These are phyloP conservation scores for Orthosia gracilis DNA, from an alignment of 2,888 invertebrate genomes.

Conservation along the genomic window DNA sequence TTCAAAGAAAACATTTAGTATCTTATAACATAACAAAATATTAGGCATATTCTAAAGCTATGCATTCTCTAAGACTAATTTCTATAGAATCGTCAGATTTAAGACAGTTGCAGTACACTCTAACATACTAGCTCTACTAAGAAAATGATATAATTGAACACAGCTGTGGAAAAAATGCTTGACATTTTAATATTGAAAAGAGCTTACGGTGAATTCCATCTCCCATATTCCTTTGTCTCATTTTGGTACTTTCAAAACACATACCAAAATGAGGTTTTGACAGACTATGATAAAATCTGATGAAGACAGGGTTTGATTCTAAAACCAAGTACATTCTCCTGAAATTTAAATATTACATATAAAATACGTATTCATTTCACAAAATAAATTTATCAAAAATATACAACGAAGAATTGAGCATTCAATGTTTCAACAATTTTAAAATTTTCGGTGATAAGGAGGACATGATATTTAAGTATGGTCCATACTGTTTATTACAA, in stretches of 20 bases:
- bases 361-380: conserved; percentile 56
- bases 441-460: conserved; percentile 27
- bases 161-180: conserved; percentile 55
- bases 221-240: conserved; percentile 9
- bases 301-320: conserved; percentile 23
- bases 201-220: conserved; percentile 16
- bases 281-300: conserved; percentile 12
- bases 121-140: conserved; percentile 42
- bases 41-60: conserved; percentile 65
- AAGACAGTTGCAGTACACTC: conserved; percentile 32
- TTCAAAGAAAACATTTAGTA: conserved; percentile 43
- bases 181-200: conserved; percentile 25
- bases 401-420: conserved; percentile 68
- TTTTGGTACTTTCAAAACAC: conserved; percentile 17
- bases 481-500: conserved; percentile 46
- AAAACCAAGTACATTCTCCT: conserved; percentile 22
- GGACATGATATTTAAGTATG: conserved; percentile 56
- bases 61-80: conserved; percentile 52
- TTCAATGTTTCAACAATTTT: conserved; percentile 47
- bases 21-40: conserved; percentile 58
- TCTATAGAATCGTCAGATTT: conserved; percentile 50
- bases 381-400: conserved; percentile 71
- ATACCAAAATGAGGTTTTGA: conserved; percentile 15
- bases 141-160: conserved; percentile 59
- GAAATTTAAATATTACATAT: conserved; percentile 54